Conservation (phyloP, 2,113 vertebrate genomes). For the Syrrhaptes paradoxus region DNA sequence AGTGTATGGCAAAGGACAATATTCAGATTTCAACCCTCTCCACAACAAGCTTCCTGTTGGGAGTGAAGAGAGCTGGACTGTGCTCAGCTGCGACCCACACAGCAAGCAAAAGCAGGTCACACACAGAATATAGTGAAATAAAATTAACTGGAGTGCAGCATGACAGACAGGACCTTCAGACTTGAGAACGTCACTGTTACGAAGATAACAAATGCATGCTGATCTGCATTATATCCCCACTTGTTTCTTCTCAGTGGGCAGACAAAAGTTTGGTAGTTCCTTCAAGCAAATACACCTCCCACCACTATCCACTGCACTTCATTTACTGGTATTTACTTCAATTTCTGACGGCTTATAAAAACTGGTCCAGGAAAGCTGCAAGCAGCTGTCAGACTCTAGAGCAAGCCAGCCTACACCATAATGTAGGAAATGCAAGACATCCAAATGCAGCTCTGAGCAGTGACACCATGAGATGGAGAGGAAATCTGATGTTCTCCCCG, state of each 20-base stretch:
- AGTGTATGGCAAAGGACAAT: neutral
- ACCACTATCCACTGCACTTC: neutral
- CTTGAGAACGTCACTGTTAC: neutral
- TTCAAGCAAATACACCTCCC: neutral
- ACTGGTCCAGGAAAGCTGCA: neutral
- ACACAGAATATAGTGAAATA: neutral
- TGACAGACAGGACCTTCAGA: accelerated
- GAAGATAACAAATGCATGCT: neutral
- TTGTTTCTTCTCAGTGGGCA: neutral
- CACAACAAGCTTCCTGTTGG: neutral
- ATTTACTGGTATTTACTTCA: neutral
- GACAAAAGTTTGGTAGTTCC: neutral
- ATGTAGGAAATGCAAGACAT: neutral
- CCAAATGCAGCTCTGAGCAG: neutral
- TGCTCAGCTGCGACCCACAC: neutral
- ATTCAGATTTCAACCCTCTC: neutral
- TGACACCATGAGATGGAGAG: neutral
- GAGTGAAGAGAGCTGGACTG: neutral
- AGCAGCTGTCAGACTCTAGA: neutral
- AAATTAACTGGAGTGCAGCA: neutral
- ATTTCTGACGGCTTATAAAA: neutral
- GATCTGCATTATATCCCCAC: neutral
- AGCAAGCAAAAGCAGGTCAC: neutral
- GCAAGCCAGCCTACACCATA: accelerated
- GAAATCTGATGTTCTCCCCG: neutral